Evolutionary conservation across 2,888 invertebrate genomes (phyloP).

Genomic region (Drosophila paracracens): DNA sequence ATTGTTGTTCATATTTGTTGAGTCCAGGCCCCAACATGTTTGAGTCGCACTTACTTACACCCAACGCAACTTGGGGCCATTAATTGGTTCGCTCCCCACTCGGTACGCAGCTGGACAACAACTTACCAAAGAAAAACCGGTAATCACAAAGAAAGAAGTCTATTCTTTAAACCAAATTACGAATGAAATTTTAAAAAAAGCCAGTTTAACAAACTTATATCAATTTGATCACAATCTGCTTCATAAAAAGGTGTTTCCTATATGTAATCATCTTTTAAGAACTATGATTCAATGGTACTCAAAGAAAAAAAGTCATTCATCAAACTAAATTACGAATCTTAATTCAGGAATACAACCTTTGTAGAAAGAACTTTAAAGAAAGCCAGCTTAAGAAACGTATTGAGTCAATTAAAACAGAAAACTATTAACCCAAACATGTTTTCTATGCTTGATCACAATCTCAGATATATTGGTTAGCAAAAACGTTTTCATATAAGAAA

Average conservation of each 20-base stretch:
- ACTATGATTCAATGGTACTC: background rate
- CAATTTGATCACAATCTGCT: background rate
- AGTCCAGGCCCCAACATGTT: slow-evolving; percentile 55
- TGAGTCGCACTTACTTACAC: slow-evolving; percentile 26
- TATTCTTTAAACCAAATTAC: background rate
- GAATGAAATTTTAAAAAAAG: background rate
- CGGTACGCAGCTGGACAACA: background rate
- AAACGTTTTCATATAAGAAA: background rate
- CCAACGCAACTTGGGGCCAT: slow-evolving; percentile 13
- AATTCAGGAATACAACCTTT: background rate
- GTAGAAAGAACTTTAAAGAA: background rate
- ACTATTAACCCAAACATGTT: background rate
- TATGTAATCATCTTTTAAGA: accelerated
- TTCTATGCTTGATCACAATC: too few relatives aligned
- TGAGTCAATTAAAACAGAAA: background rate
- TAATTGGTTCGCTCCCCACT: slow-evolving; percentile 3
- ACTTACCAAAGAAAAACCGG: background rate
- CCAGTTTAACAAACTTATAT: background rate
- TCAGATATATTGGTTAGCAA: too few relatives aligned
- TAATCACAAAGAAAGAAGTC: background rate
- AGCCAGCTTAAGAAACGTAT: background rate
- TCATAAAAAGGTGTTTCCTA: background rate
- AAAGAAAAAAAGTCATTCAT: background rate
- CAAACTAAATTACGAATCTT: background rate
- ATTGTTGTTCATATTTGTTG: slow-evolving; percentile 21